A percentile compares a stretch with the other conserved stretches of the same genome.
These are phyloP conservation scores for Coreius guichenoti DNA, from an alignment of 2,797 vertebrate genomes.

Conservation along the genomic window DNA sequence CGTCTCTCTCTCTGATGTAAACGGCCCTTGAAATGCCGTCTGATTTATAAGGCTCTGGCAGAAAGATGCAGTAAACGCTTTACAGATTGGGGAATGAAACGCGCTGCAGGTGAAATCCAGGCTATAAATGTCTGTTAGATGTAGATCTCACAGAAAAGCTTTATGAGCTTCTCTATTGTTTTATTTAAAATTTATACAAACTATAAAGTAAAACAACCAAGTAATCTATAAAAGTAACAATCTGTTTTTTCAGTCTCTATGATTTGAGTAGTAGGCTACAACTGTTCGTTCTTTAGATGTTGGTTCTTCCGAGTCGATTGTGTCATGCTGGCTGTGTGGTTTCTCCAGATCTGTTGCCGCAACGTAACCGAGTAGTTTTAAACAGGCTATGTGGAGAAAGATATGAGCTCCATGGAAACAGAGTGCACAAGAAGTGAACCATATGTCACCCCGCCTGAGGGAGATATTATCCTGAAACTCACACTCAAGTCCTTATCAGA, in stretches of 20 bases:
- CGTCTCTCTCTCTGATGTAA: neutral
- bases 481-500: slow-evolving; percentile 34
- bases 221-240: neutral
- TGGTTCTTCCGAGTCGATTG: neutral
- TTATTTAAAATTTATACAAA: neutral
- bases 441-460: slow-evolving; percentile 24
- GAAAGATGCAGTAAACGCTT: neutral
- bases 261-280: neutral
- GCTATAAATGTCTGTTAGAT: slow-evolving; percentile 9
- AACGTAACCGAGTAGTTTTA: neutral
- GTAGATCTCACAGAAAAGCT: neutral
- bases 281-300: neutral
- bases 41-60: neutral
- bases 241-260: neutral
- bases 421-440: slow-evolving; percentile 10
- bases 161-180: neutral
- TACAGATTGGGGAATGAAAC: slow-evolving; percentile 16
- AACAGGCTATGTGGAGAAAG: neutral
- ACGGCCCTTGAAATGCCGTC: neutral
- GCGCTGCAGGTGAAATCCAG: neutral
- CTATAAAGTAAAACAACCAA: neutral
- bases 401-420: slow-evolving; percentile 49
- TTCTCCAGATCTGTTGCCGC: neutral
- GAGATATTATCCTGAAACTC: slow-evolving; percentile 24
- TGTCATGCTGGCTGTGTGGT: neutral